Base-by-base conservation (phyloP, 2,888 invertebrate genomes). In the Catocala nupta region DNA sequence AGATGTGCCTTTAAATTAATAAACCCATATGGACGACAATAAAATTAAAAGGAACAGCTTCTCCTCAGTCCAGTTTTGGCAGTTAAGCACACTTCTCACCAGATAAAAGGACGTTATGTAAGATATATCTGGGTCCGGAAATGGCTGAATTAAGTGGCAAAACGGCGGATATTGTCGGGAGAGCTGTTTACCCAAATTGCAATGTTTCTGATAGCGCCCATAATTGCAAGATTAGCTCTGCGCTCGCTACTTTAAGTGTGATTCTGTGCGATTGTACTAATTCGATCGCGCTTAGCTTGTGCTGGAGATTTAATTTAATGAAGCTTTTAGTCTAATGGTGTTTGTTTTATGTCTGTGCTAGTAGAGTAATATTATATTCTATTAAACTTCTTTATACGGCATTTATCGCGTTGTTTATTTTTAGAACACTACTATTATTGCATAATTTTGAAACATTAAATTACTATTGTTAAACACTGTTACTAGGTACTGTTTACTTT, bases 151-250 rank as follows among this genome's bases (percentile, higher is more conserved):
- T 59, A 64, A 62, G 39, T 47, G 51, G 61, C 48, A 59, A 59
- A 75, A 55, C 50, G 57, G 52, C 63, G 58, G 42, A 43, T 55
- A 54, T 47, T 48, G 50, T 11, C 63, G 44, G 56, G 58, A 64
- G 50, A 57, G 57, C 75, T 64, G 59, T 71, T 76, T 74, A 76
- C 61, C 61, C 64, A 68, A 76, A 77, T 74, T 63, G 75, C 55
- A 59, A 71, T 74, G 68, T 47, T 69, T 48, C 55, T 54, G 64
- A 74, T 74, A 58, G 60, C 65, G 57, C 12, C 9, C 36, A 59
- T 70, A 59, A 69, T 55, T 55, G 59, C 54, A 49, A 61, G 63
- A 73, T 81, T 73, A 77, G 71, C 71, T 72, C 67, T 67, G 57
- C 68, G 65, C 58, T 57, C 49, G 52, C 48, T 55, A 55, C 42